Conservation (phyloP, 2,888 invertebrate genomes). For the Bedellia somnulentella region DNA sequence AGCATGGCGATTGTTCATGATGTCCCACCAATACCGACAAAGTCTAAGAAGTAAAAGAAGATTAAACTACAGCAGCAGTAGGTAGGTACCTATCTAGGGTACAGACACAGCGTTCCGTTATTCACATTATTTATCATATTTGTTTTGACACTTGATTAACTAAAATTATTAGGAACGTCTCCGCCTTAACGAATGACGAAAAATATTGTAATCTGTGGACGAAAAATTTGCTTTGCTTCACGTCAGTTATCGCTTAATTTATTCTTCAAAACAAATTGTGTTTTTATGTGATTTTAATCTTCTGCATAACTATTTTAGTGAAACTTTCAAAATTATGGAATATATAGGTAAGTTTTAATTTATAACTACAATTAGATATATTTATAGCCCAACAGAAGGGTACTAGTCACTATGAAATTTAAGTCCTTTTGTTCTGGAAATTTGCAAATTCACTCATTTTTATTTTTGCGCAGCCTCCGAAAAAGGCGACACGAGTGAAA, state of each 20-base stretch:
- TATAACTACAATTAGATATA: conserved; percentile 9
- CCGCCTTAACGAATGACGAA: conserved; percentile 4
- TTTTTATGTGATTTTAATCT: conserved; percentile 12
- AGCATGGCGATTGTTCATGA: too few species aligned
- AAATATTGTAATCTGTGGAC: too few species aligned
- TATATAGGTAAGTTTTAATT: conserved; percentile 31
- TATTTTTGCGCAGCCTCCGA: conserved; percentile 48
- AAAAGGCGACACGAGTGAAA: conserved; percentile 60
- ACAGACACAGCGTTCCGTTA: too few species aligned
- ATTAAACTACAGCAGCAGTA: too few species aligned
- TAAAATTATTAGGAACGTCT: background rate
- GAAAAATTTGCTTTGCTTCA: conserved; percentile 35
- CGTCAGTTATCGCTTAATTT: conserved; percentile 46
- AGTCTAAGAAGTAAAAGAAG: too few species aligned
- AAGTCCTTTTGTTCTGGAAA: conserved; percentile 51
- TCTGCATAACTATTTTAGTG: conserved; percentile 18
- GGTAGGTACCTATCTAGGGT: too few species aligned
- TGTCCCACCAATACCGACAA: too few species aligned
- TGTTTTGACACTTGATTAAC: too few species aligned
- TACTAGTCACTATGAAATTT: conserved; percentile 9
- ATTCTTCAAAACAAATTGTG: conserved; percentile 45
- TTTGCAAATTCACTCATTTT: conserved; percentile 45
- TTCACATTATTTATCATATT: too few species aligned
- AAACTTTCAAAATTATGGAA: conserved; percentile 30
- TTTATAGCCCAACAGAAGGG: too few species aligned